Base-by-base conservation (phyloP, 1,140 invertebrate species). In the Drosophila auraria region DNA sequence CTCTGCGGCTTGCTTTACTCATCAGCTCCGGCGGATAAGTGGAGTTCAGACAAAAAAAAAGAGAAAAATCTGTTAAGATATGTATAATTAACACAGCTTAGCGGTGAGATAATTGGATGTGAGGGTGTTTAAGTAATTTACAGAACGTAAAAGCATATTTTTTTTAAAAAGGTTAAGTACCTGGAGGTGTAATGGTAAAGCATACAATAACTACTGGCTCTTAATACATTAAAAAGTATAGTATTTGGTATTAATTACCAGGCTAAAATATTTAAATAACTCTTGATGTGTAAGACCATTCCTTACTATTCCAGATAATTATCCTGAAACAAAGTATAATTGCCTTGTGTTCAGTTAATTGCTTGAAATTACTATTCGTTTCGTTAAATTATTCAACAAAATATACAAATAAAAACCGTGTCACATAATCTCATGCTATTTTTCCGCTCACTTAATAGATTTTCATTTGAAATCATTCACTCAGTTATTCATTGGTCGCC, bases 21-120 rank as follows among this genome's bases (percentile, higher is more conserved):
- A 59, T 78, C 75, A 78, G 47, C 25, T 58, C 30, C 40, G 56
- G 49, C 11, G 74, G 66, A 69, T 69, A 54, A 69, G 73, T 61
- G 73, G 42, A 20, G 60, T 51, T 54, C 25, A 30, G 25, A 33
- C 53, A 49, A 3, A 23, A 30, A 47, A 63, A 17, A 51, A 42
- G 27, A 36, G 33, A 0, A 11, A 36, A 63, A 33, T 40, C 63
- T 60, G 75, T 78, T 62, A 42, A 69, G 75, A 69, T 78, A 42
- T 78, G 17, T 68, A 61, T 78, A 78, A 78, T 78, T 78, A 78
- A 61, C 75, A 78, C 75, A 54, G 75, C 75, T 78, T 78, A 78
- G 74, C 75, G 75, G 74, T 40, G 50, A 47, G 57, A 70, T 78
- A 78, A 78, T 78, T 69, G 63, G 33, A 33, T 42, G 57, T 38